Evolutionary conservation across 1,140 invertebrate genomes (phyloP), one percentile per base, ranked within the genome.

Genomic region (Aleiodes sp.): DNA sequence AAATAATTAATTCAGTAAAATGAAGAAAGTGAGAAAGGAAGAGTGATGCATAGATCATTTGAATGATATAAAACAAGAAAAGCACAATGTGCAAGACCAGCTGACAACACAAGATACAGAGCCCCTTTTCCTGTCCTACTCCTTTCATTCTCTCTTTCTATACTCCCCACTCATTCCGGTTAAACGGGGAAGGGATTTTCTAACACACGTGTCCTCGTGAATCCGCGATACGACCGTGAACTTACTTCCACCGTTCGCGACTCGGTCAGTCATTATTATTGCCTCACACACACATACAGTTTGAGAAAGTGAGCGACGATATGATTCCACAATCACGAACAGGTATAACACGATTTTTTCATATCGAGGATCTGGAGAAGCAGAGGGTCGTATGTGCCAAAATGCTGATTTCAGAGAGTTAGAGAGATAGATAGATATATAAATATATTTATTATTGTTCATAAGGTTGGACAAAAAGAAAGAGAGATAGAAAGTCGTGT

Each of bases 221-320:
- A 35, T 68, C 37, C 65, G 56, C 41, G 70, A 78, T 69, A 68
- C 75, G 79, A 75, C 79, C 79, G 73, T 81, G 79, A 81, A 81
- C 79, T 81, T 81, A 78, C 77, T 31, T 78, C 78, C 74, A 77
- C 77, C 78, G 74, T 73, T 75, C 73, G 75, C 76, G 69, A 76
- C 72, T 71, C 73, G 76, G 77, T 80, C 76, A 77, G 75, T 80
- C 78, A 78, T 80, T 79, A 80, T 78, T 80, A 80, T 80, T 79
- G 59, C 72, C 46, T 52, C 46, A 52, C 46, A 52, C 46, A 52
- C 46, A 24, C 46, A 52, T 21, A 52, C 46, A 52, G 46, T 21
- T 21, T 12, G 26, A 52, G 46, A 52, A 52, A 52, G 46, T 52
- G 46, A 21, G 19, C 46, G 26, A 52, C 46, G 26, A 21, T 52